A percentile compares a stretch with the other conserved stretches of the same genome.
Evolutionary conservation across 2,888 invertebrate species (phyloP).

Genomic region (Leucozona laternaria): DNA sequence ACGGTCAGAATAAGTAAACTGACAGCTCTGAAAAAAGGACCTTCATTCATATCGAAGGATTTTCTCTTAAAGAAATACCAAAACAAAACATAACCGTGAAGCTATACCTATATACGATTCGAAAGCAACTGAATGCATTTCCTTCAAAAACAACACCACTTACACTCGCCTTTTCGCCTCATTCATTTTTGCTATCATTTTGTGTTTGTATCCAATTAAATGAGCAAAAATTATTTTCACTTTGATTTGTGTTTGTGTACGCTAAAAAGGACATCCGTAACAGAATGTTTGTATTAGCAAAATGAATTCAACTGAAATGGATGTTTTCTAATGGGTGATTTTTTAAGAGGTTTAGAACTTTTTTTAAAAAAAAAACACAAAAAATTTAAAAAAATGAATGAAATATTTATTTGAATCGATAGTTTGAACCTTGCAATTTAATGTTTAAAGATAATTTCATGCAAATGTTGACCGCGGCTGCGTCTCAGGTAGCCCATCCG

Average conservation of each 20-base stretch:
- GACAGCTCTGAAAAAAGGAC: slow-evolving; percentile 18
- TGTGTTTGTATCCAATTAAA: slow-evolving; percentile 67
- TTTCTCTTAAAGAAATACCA: slow-evolving; percentile 3
- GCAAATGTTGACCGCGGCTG: no score
- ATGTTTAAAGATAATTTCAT: no score
- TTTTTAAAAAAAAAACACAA: no score
- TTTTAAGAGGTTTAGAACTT: no score
- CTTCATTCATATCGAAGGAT: slow-evolving; percentile 21
- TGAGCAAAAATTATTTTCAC: slow-evolving; percentile 69
- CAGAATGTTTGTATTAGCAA: slow-evolving; percentile 68
- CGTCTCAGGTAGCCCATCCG: no score
- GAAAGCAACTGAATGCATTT: slow-evolving; percentile 40
- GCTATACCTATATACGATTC: neutral
- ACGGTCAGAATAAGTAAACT: neutral
- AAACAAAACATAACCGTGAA: neutral
- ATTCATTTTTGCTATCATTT: slow-evolving; percentile 44
- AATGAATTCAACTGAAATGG: slow-evolving; percentile 66
- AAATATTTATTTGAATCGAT: no score
- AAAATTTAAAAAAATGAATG: no score
- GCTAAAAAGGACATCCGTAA: slow-evolving; percentile 64
- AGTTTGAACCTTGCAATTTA: no score
- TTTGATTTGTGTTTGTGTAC: slow-evolving; percentile 69
- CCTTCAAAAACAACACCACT: slow-evolving; percentile 8
- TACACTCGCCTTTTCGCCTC: neutral
- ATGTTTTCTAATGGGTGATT: no score